Base-by-base conservation (phyloP, 2,888 invertebrate species). In the Lasiommata megera region DNA sequence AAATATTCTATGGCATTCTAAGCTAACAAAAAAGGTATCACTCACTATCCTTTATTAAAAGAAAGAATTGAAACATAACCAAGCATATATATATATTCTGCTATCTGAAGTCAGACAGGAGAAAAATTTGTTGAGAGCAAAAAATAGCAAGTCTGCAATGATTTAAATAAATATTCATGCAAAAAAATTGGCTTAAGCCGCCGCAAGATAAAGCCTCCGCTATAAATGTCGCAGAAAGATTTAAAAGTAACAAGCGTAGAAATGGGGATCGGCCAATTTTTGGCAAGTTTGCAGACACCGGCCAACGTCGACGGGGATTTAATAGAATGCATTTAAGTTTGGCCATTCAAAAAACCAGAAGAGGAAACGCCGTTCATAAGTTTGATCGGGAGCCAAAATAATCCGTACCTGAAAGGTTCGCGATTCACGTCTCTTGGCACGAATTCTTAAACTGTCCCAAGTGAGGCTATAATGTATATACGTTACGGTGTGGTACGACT, bases 311-410 rank as follows among this genome's bases (percentile, higher is more conserved):
- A 61, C 65, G 57, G 62, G 65, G 61, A 58, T 68, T 64, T 67
- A 66, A 67, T 65, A 63, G 66, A 67, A 67, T 62, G 65, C 64
- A 70, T 70, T 69, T 67, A 69, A 69, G 60, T 66, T 72, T 52
- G 59, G 57, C 62, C 63, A 63, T 68, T 64, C 64, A 64, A 72
- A 67, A 70, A 71, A 66, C 61, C 54, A 64, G 65, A 68, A 64
- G 65, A 69, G 70, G 67, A 72, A 72, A 69, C 57, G 65, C 64
- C 70, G 65, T 62, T 71, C 71, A 70, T 72, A 71, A 72, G 65
- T 71, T 71, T 72, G 69, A 72, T 69, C 68, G 57, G 66, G 68
- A 71, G 71, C 71, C 71, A 72, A 72, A 71, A 70, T 71, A 71
- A 69, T 70, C 67, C 67, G 58, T 70, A 72, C 72, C 72, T 72